phyloP scores from a whole-genome alignment of 1,140 invertebrate genomes.

The Tetraneura akinire region DNA sequence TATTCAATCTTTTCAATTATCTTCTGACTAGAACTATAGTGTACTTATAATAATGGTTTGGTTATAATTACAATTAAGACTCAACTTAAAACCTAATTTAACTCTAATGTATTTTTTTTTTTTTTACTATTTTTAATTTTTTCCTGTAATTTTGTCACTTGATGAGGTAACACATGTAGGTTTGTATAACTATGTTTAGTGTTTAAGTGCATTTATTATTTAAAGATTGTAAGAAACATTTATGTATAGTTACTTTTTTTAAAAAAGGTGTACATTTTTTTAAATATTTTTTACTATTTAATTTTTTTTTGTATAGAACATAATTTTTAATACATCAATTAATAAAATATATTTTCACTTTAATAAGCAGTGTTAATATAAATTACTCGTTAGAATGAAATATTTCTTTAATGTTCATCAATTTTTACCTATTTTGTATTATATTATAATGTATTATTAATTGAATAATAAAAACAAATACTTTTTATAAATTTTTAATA shows the following conservation, averaged over 20 bases:
- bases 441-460: background rate
- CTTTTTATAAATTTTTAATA: slow-evolving; percentile 31
- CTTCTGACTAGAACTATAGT: slow-evolving; percentile 2
- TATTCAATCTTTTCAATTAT: background rate
- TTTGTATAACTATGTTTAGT: background rate
- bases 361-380: no score
- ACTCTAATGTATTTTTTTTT: background rate
- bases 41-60: background rate
- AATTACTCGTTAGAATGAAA: background rate
- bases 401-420: background rate
- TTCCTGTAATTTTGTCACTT: background rate
- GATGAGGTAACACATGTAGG: background rate
- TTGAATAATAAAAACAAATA: slow-evolving; percentile 20
- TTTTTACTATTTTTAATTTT: background rate
- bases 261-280: slow-evolving; percentile 2
- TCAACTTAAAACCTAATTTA: slow-evolving; percentile 9
- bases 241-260: background rate
- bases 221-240: background rate
- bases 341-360: no score
- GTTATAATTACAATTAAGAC: background rate
- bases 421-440: background rate
- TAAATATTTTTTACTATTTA: background rate
- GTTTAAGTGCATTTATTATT: slow-evolving; percentile 13
- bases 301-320: no score
- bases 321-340: no score